These are phyloP conservation scores for Agrilus biguttatus DNA, from an alignment of 2,888 invertebrate genomes.

Conservation along the genomic window DNA sequence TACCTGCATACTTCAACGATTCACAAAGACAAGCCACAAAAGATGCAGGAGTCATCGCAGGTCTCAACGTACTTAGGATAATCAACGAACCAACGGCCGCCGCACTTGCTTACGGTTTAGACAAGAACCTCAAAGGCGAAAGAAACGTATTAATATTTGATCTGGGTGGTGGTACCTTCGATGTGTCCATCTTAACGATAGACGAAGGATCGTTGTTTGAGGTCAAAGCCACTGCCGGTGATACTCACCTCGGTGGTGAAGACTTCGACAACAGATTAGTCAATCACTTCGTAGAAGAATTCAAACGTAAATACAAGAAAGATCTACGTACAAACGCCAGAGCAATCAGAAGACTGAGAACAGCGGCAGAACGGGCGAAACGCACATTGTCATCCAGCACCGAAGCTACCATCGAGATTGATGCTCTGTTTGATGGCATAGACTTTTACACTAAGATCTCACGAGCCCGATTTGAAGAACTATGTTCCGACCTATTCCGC, in stretches of 20 bases:
- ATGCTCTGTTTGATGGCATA: slow-evolving; percentile 58
- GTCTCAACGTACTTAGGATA: slow-evolving; percentile 49
- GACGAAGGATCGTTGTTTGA: slow-evolving; percentile 44
- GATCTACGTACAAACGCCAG: slow-evolving; percentile 51
- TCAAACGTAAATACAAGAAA: slow-evolving; percentile 55
- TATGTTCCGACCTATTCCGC: slow-evolving; percentile 56
- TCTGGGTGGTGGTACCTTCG: slow-evolving; percentile 46
- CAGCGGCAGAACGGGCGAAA: slow-evolving; percentile 66
- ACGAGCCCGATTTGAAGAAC: slow-evolving; percentile 62
- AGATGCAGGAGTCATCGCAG: slow-evolving; percentile 53
- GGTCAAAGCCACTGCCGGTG: slow-evolving; percentile 38
- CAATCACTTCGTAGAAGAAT: slow-evolving; percentile 55
- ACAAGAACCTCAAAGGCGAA: too few species aligned
- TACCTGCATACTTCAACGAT: slow-evolving; percentile 64
- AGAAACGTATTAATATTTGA: slow-evolving; percentile 39
- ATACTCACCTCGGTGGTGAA: slow-evolving; percentile 35
- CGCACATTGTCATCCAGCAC: slow-evolving; percentile 63
- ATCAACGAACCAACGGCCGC: slow-evolving; percentile 50
- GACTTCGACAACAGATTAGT: slow-evolving; percentile 47
- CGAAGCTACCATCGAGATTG: slow-evolving; percentile 61
- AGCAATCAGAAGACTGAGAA: slow-evolving; percentile 53
- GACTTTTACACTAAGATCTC: slow-evolving; percentile 60
- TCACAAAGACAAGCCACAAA: slow-evolving; percentile 53
- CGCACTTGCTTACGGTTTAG: slow-evolving; percentile 41
- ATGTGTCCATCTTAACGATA: slow-evolving; percentile 52